A percentile compares a stretch with the other conserved stretches of the same genome.
Conservation (phyloP, 2,888 invertebrate genomes). For the Lasioglossum lativentre region DNA sequence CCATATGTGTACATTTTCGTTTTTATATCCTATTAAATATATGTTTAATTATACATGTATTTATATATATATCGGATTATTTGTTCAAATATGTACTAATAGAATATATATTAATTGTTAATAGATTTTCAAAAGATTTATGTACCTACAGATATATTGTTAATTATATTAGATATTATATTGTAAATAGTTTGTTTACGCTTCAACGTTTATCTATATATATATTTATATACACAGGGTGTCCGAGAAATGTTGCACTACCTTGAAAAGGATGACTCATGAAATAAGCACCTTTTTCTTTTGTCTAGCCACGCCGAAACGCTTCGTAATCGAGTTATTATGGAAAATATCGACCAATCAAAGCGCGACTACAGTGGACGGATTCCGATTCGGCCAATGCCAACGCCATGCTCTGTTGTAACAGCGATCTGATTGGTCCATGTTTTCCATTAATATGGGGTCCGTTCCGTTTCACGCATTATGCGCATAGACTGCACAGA, state of each 20-base stretch:
- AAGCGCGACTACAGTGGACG: too few species aligned
- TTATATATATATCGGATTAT: background rate
- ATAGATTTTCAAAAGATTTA: background rate
- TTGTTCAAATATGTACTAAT: background rate
- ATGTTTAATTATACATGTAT: background rate
- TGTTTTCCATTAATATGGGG: too few species aligned
- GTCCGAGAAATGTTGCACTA: background rate
- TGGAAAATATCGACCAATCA: too few species aligned
- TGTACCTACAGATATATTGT: background rate
- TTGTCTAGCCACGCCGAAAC: too few species aligned
- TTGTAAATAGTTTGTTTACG: background rate
- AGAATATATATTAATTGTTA: background rate
- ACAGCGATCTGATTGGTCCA: too few species aligned
- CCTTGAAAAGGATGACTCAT: too few species aligned
- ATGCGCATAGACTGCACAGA: too few species aligned
- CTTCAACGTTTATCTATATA: background rate
- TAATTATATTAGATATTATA: background rate
- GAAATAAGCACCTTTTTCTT: too few species aligned
- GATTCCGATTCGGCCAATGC: too few species aligned
- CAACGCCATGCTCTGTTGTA: too few species aligned
- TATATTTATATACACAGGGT: background rate
- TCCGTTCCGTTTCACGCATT: too few species aligned
- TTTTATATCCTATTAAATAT: background rate
- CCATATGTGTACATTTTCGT: background rate
- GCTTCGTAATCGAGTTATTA: too few species aligned